Base-by-base conservation (phyloP, 2,797 vertebrate species). In the Melanotaenia boesemani region DNA sequence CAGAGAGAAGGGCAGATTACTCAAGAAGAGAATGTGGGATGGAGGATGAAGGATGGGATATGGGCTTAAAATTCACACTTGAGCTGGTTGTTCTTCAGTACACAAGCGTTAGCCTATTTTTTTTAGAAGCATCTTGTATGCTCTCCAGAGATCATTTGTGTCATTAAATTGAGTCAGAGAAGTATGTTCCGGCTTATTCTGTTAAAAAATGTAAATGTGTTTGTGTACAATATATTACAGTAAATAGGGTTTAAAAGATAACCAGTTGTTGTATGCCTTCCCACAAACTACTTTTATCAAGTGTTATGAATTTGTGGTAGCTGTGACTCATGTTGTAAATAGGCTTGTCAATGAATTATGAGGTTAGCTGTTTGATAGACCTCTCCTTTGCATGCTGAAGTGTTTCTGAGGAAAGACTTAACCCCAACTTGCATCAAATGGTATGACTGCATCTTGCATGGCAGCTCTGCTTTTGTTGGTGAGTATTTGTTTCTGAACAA, bases 1-100 rank as follows among this genome's bases (percentile, higher is more conserved):
- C 81, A 63, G 64, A 79, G 78, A 89, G 86, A 92, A 90, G 87
- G 81, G 76, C 83, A 79, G 82, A 90, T 90, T 90, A 88, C 84
- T 91, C 86, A 89, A 84, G 77, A 72, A 24, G 77, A 81, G 85
- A 85, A 89, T 89, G 88, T 89, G 78, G 87, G 83, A 85, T 87
- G 82, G 79, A 76, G 84, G 88, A 32, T 22, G 55, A 66, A 75
- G 36, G 62, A 77, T 79, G 79, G 63, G 81, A 76, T 63, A 48
- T 22, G 30, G 70, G 66, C 60, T 69, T 73, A 67, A 79, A 81
- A 80, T 59, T 68, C 46, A 74, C 74, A 55, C 70, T 86, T 50
- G 70, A 28, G 65, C 48, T 5, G 3, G 11, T 76, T 86, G 76
- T 80, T 75, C 62, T 67, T 76, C 63, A 80, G 54, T 72, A 72